These are phyloP conservation scores for Muscina levida DNA, from an alignment of 2,888 invertebrate genomes.

Conservation along the genomic window DNA sequence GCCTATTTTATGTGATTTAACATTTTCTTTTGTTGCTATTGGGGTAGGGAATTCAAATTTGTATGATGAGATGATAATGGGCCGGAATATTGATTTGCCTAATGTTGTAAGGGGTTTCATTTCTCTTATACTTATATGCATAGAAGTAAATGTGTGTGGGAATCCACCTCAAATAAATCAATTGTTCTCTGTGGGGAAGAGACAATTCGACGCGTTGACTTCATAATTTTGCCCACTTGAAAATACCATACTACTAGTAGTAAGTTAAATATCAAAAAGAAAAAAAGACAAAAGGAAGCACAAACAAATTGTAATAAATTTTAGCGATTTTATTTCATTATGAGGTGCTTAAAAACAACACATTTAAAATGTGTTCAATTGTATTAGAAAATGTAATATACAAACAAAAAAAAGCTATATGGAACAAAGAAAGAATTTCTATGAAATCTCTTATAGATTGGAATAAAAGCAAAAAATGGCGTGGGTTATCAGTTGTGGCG, in stretches of 20 bases:
- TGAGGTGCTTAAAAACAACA: constrained; percentile 29
- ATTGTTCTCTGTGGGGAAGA: not conserved
- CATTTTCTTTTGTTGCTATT: not conserved
- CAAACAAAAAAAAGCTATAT: constrained; percentile 9
- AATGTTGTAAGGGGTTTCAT: constrained; percentile 24
- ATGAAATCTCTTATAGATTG: not conserved
- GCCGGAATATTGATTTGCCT: not conserved
- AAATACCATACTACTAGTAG: constrained; percentile 13
- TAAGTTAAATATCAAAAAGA: not conserved
- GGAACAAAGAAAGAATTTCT: constrained; percentile 17
- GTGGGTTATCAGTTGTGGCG: constrained; percentile 33
- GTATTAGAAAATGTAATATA: constrained; percentile 19
- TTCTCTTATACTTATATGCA: not conserved
- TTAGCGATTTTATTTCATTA: constrained; percentile 21
- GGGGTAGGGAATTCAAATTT: not conserved
- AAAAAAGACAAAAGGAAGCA: not conserved
- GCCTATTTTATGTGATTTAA: not conserved
- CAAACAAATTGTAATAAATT: constrained; percentile 36
- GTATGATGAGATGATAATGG: constrained; percentile 23
- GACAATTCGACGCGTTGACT: not conserved
- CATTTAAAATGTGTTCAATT: constrained; percentile 40
- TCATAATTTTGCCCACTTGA: constrained; percentile 31
- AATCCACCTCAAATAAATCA: no score
- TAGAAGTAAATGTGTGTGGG: no score
- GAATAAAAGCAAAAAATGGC: constrained; percentile 8